Conservation (phyloP, 2,797 vertebrate species). For the Peromyscus attwateri region DNA sequence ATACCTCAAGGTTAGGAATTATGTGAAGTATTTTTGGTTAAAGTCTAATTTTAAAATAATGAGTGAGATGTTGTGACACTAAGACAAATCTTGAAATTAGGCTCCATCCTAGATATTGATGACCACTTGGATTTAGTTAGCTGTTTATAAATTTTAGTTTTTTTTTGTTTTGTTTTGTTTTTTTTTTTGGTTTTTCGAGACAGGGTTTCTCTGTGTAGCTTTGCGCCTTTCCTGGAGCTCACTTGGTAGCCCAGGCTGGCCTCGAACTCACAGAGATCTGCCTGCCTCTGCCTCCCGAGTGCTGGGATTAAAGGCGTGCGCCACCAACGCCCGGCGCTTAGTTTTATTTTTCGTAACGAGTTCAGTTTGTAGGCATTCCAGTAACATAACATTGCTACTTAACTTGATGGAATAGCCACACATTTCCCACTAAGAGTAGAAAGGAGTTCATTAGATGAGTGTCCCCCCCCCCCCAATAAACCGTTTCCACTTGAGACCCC, state of each 20-base stretch:
- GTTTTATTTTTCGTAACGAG: not conserved
- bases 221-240: too few species aligned
- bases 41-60: not conserved
- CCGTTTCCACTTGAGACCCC: not conserved
- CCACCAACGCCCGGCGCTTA: too few species aligned
- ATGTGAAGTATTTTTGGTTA: not conserved
- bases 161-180: too few species aligned
- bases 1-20: not conserved
- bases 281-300: too few species aligned
- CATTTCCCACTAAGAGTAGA: not conserved
- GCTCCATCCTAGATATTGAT: not conserved
- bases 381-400: not conserved
- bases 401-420: not conserved
- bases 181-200: too few species aligned
- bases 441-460: not conserved
- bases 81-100: not conserved
- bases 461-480: not conserved
- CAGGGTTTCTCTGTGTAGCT: too few species aligned
- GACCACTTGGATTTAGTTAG: not conserved
- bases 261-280: too few species aligned
- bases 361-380: constrained; percentile 21
- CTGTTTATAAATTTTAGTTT: not conserved
- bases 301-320: too few species aligned
- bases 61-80: not conserved
- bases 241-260: too few species aligned